phyloP scores from a whole-genome alignment of 2,797 vertebrate species.

The Anabacerthia variegaticeps region DNA sequence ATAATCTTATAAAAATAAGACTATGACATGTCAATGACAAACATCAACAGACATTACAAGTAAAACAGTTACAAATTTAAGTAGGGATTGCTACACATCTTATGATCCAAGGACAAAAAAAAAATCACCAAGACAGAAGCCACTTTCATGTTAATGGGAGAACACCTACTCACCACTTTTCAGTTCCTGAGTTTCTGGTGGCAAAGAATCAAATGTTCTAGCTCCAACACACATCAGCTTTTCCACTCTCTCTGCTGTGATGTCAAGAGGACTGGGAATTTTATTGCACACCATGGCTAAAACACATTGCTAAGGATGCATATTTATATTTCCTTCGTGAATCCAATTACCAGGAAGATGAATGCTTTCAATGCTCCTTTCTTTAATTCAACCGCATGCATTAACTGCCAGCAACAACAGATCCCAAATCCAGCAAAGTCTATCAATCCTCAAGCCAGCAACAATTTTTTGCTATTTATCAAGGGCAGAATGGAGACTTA shows the following conservation, averaged over 20 bases:
- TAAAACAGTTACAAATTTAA: not conserved
- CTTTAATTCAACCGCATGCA: not conserved
- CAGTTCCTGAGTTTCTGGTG: constrained; percentile 85
- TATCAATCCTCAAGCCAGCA: not conserved
- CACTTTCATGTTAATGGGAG: not conserved
- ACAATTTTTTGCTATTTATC: not conserved
- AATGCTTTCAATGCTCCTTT: not conserved
- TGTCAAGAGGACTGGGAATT: constrained; percentile 91
- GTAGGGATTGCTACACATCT: not conserved
- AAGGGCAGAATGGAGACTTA: not conserved
- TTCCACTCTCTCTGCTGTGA: constrained; percentile 88
- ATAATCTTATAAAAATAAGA: not conserved
- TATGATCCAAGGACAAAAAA: not conserved
- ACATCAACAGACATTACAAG: not conserved
- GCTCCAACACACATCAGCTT: constrained; percentile 88
- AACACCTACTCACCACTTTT: constrained; percentile 83
- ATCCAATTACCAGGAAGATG: not conserved
- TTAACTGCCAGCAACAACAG: not conserved
- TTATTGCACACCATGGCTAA: constrained; percentile 94
- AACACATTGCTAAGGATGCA: constrained; percentile 74
- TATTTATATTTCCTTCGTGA: not conserved
- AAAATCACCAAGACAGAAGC: not conserved
- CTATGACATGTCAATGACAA: not conserved
- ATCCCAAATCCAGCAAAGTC: not conserved
- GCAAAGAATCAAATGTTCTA: constrained; percentile 87